A percentile compares a stretch with the other conserved stretches of the same genome.
Conservation (phyloP, 2,113 vertebrate species). For the Ptilonorhynchus violaceus region DNA sequence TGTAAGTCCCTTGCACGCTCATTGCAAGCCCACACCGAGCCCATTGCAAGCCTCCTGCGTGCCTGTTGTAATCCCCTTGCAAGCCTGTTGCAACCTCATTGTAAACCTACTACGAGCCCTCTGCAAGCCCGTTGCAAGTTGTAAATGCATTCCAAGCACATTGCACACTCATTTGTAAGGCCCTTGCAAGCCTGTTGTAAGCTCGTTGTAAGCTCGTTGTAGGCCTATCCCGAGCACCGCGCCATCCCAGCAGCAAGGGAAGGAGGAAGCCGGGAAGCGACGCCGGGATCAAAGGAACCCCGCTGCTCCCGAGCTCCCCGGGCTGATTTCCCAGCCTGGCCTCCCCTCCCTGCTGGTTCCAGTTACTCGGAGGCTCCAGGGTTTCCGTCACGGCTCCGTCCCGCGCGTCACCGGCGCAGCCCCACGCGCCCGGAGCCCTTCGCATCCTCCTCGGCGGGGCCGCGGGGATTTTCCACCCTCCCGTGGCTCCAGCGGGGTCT, state of each 20-base stretch:
- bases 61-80: fast-evolving
- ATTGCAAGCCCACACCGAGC: neutral
- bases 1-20: neutral
- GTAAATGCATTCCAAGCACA: too few relatives aligned
- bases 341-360: neutral
- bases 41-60: fast-evolving
- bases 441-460: fast-evolving
- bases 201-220: too few relatives aligned
- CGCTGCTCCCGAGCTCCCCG: neutral
- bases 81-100: fast-evolving
- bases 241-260: fast-evolving
- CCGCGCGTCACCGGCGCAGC: fast-evolving
- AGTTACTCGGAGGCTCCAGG: neutral
- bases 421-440: neutral
- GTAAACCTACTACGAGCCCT: fast-evolving
- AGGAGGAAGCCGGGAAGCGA: fast-evolving
- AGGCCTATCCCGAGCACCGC: neutral
- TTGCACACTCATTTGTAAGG: too few relatives aligned
- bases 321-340: neutral
- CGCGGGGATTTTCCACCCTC: neutral
- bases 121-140: too few relatives aligned
- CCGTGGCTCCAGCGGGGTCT: fast-evolving
- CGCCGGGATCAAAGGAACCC: neutral
- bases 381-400: neutral
- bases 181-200: too few relatives aligned